Evolutionary conservation across 2,113 vertebrate species (phyloP), one percentile per base, ranked within the genome.

Genomic region (Seriola dumerili): DNA sequence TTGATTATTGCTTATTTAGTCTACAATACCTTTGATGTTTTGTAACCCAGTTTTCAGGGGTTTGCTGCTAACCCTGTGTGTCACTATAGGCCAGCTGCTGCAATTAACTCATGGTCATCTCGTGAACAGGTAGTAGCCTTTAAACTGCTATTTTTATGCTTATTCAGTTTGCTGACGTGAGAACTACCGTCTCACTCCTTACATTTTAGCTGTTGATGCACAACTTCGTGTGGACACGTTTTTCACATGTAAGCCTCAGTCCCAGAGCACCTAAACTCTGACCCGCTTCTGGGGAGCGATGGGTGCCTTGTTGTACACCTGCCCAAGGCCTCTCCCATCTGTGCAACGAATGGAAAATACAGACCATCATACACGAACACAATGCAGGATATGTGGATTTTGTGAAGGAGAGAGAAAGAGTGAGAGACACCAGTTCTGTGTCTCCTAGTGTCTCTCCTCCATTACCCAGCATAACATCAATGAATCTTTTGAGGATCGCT

Each of bases 401-500:
- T 58, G 23, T 52, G 32, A 70, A 11, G 19, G 34, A 81, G 55
- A 62, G 21, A 48, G 77, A 71, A 5, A 63, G 57, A 58, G 36
- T 16, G 72, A 83, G 76, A 83, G 77, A 89, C 72, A 64, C 79
- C 75, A 81, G 77, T 38, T 62, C 52, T 66, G 77, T 50, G 29
- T 64, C 54, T 76, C 61, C 5, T n/a, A 9, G 42, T 38, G 52
- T 75, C 80, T 80, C 72, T 76, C 76, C 74, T 82, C 82, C 86
- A 87, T 90, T 93, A 88, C 77, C 86, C 67, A 57, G 76, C 29
- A 25, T 80, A 88, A 86, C 92, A 93, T 93, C 88, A 91, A 88
- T 91, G 89, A 80, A 89, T 90, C 85, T 84, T 92, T 90, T 86
- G 88, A 89, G 89, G 85, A 78, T 92, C 13, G 0, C 90, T 88